Conservation (phyloP, 2,797 vertebrate species). For the Gobionotothen gibberifrons region DNA sequence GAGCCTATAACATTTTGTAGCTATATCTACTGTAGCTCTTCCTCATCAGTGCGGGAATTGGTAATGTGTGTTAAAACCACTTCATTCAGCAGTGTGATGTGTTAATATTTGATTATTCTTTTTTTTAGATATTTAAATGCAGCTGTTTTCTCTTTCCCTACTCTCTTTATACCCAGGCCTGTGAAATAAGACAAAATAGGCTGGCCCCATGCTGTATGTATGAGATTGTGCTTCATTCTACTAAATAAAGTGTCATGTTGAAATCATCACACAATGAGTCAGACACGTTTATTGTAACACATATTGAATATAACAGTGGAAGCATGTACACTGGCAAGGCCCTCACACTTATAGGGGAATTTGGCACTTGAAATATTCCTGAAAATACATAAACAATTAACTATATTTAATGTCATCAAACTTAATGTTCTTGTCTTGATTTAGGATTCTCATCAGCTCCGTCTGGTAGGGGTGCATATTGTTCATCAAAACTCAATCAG, state of each 20-base stretch:
- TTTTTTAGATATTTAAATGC: slow-evolving; percentile 60
- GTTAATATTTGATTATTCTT: slow-evolving; percentile 61
- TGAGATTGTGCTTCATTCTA: slow-evolving; percentile 79
- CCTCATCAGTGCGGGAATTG: slow-evolving; percentile 67
- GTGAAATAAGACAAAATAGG: slow-evolving; percentile 52
- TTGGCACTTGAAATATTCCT: neutral
- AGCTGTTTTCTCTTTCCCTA: slow-evolving; percentile 66
- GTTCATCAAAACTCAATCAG: too few species aligned
- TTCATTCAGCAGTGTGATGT: slow-evolving; percentile 66
- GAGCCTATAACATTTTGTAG: slow-evolving; percentile 83
- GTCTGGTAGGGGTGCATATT: too few species aligned
- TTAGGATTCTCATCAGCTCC: too few species aligned
- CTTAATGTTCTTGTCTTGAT: too few species aligned
- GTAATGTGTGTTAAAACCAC: slow-evolving; percentile 60
- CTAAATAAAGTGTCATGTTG: slow-evolving; percentile 82
- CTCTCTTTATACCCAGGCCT: slow-evolving; percentile 69
- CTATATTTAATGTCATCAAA: neutral
- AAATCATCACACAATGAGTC: slow-evolving; percentile 39
- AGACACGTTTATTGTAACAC: neutral
- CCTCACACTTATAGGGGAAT: neutral
- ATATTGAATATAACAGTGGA: neutral
- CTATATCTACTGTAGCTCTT: slow-evolving; percentile 75
- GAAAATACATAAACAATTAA: neutral
- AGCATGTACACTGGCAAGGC: neutral
- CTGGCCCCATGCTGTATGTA: slow-evolving; percentile 73